Evolutionary conservation across 1,140 invertebrate genomes (phyloP).

Genomic region (Zaprionus tsacasi): DNA sequence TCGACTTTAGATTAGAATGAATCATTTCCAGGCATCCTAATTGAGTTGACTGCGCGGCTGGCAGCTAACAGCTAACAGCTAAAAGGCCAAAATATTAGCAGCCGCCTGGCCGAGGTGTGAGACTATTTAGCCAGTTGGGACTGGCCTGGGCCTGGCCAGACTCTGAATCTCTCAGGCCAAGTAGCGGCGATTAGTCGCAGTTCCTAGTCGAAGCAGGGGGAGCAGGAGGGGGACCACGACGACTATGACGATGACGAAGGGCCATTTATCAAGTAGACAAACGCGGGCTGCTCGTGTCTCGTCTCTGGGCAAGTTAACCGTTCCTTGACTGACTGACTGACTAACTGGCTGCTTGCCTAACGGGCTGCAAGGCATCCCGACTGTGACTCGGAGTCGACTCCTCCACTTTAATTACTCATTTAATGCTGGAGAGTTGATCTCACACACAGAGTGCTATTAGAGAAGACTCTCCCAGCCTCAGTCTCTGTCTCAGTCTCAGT

Average conservation of each 20-base stretch:
- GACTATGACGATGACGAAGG: slow-evolving; percentile 54
- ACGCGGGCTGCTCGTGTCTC: slow-evolving; percentile 63
- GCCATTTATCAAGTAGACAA: slow-evolving; percentile 67
- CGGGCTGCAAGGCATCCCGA: slow-evolving; percentile 25
- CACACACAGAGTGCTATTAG: slow-evolving; percentile 43
- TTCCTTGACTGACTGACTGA: slow-evolving; percentile 53
- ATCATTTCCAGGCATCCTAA: slow-evolving; percentile 79
- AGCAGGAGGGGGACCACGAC: not conserved
- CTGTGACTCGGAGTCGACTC: slow-evolving; percentile 21
- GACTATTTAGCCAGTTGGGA: slow-evolving; percentile 44
- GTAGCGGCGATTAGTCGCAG: slow-evolving; percentile 45
- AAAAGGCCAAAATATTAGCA: slow-evolving; percentile 52
- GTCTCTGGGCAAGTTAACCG: slow-evolving; percentile 63
- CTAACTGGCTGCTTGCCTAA: slow-evolving; percentile 32
- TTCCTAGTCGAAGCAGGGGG: not conserved
- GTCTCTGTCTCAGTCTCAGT: slow-evolving; percentile 4
- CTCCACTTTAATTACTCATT: slow-evolving; percentile 70
- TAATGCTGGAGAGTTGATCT: slow-evolving; percentile 43
- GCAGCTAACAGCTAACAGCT: slow-evolving; percentile 31
- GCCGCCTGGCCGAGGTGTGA: slow-evolving; percentile 50
- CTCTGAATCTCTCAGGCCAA: slow-evolving; percentile 28
- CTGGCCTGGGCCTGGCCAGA: slow-evolving; percentile 8
- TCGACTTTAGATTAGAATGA: slow-evolving; percentile 79
- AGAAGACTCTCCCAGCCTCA: slow-evolving; percentile 27
- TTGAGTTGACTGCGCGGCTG: slow-evolving; percentile 64